Base-by-base conservation (phyloP, 2,113 vertebrate species). In the Telmatochromis bifrenatus region DNA sequence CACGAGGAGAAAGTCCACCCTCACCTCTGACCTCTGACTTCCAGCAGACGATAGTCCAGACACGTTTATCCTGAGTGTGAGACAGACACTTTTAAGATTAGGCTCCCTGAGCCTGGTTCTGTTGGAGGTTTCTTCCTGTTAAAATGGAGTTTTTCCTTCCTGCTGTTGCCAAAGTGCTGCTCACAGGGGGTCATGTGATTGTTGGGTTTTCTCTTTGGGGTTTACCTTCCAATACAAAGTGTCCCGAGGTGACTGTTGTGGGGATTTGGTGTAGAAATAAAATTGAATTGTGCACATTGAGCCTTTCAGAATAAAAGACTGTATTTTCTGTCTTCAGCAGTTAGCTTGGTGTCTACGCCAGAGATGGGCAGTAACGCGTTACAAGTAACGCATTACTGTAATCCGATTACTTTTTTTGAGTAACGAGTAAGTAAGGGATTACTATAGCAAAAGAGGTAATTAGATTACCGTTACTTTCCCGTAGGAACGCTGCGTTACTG, bases 371-470 rank as follows among this genome's bases (percentile, higher is more conserved):
- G 49, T 53, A 53, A 53, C 5, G 19, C 2, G 0, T 53, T n/a
- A 51, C 49, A 51, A 2, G 49, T 51, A 51, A 51, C 2, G 1
- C 8, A 1, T 51, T 19, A 53, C 19, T 6, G 9, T 3, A 53
- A 53, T 53, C 19, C 0, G 1, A 53, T 53, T 53, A n/a, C 49
- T n/a, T 3, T 53, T 51, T 10, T 53, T 0, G 0, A 53, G 49
- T 51, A 5, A 51, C 9, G 2, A 6, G 49, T 51, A 51, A 51
- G 19, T 51, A 51, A 51, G 49, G 9, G 49, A 53, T n/a, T 53
- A 3, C 49, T n/a, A 10, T 53, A 1, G 19, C 19, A 51, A 51
- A 51, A 51, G 1, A 0, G 0, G 49, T 51, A 51, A n/a, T 51
- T 0, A n/a, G 49, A 51, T 51, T 51, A 51, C 17, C 0, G 17